These are phyloP conservation scores for Pristiophorus japonicus DNA, from an alignment of 2,113 vertebrate genomes.

Conservation along the genomic window DNA sequence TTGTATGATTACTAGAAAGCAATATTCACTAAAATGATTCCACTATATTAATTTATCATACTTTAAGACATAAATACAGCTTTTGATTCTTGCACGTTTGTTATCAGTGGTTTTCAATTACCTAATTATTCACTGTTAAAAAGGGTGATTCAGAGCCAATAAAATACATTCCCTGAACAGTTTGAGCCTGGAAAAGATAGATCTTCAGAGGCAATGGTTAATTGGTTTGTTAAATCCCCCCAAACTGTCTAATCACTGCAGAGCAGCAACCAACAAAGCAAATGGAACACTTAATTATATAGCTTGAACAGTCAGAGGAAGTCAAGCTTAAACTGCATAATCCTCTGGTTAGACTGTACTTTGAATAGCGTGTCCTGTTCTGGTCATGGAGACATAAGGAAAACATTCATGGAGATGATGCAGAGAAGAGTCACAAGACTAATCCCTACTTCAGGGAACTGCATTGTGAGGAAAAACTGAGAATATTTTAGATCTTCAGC, in stretches of 20 bases:
- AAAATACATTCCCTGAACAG: not conserved
- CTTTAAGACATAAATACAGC: not conserved
- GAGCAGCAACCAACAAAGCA: not conserved
- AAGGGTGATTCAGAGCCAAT: not conserved
- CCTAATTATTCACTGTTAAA: not conserved
- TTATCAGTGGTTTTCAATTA: not conserved
- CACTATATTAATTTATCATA: not conserved
- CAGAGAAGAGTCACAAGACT: too few relatives aligned
- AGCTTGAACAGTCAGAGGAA: not conserved
- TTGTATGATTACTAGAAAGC: not conserved
- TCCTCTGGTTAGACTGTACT: not conserved
- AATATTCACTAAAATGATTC: not conserved
- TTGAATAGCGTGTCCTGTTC: too few relatives aligned
- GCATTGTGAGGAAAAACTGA: too few relatives aligned
- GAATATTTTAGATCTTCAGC: too few relatives aligned
- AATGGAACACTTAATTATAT: not conserved
- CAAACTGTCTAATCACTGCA: not conserved
- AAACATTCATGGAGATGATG: too few relatives aligned
- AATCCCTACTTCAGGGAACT: too few relatives aligned
- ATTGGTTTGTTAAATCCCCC: not conserved
- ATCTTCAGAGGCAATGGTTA: not conserved
- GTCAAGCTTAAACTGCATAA: not conserved
- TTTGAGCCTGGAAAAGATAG: not conserved
- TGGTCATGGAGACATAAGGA: too few relatives aligned
- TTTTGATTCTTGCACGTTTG: not conserved